Conservation (phyloP, 2,888 invertebrate species). For the Amitus sp. region DNA sequence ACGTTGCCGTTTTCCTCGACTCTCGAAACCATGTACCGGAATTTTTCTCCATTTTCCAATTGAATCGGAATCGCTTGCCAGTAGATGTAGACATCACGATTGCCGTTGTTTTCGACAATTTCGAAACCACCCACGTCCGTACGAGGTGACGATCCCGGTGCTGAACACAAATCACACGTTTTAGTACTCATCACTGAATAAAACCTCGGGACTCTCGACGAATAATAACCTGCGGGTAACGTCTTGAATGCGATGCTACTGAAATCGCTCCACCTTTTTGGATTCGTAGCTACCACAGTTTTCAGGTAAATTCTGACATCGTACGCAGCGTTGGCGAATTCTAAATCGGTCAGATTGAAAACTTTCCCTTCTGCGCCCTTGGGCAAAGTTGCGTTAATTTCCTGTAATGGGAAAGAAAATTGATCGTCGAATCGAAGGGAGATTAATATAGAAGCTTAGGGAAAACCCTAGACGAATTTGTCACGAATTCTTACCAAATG, state of each 20-base stretch:
- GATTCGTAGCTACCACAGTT: slow-evolving; percentile 67
- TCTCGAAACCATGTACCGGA: slow-evolving; percentile 74
- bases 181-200: no score
- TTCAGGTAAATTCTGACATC: slow-evolving; percentile 78
- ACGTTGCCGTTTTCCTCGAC: slow-evolving; percentile 64
- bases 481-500: no score
- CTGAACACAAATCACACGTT: no score
- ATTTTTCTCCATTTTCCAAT: slow-evolving; percentile 79
- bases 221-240: slow-evolving; percentile 53
- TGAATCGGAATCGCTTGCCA: slow-evolving; percentile 80
- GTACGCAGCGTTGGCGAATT: slow-evolving; percentile 76
- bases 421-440: no score
- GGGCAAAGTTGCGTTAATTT: no score
- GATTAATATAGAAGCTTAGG: no score
- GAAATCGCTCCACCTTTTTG: slow-evolving; percentile 78
- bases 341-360: slow-evolving; percentile 69
- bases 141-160: slow-evolving; percentile 76
- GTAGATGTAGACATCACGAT: slow-evolving; percentile 76
- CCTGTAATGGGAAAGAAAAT: no score
- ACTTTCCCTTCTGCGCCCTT: no score
- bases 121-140: slow-evolving; percentile 81
- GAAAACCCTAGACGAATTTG: no score
- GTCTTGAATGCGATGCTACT: slow-evolving; percentile 73
- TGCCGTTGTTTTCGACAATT: slow-evolving; percentile 65
- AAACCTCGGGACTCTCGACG: no score